Evolutionary conservation across 2,113 vertebrate species (phyloP), one percentile per base, ranked within the genome.

Genomic region (Pelobates fuscus): DNA sequence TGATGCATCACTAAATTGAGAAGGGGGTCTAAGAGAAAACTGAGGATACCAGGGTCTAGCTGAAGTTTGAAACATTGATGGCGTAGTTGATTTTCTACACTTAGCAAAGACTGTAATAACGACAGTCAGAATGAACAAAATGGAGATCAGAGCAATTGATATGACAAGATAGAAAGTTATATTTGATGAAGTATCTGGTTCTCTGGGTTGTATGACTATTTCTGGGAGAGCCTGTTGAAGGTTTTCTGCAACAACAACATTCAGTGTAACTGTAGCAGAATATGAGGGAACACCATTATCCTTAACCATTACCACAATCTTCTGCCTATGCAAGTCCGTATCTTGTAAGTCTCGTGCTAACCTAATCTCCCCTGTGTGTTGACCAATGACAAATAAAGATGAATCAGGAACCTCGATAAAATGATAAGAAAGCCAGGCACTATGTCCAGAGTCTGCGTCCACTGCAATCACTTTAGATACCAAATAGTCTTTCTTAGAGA

Each of bases 361-460:
- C 78, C 73, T 77, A 49, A 83, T 81, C 64, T 84, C 79, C 0
- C 83, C 82, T 0, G 82, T 85, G 76, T 86, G 80, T 72, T 80
- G 75, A 0, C 84, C 82, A 63, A 86, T 80, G 0, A 26, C 0
- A 62, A 86, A 84, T 4, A 85, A 81, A 0, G 81, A 80, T 0
- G 84, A 79, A 2, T 86, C 85, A 0, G 82, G 84, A 63, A 81
- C 78, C 60, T 80, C 81, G 21, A 84, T 61, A 24, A 86, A 74
- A 8, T 30, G 78, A 43, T 85, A 84, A 66, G 80, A 83, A 37
- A 85, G 75, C 77, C 84, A 83, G 52, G 81, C 79, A 0, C 82
- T 86, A 81, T 86, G 82, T 0, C 85, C 84, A 0, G 85, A 84
- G 67, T 87, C 84, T 52, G 54, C 59, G 80, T 87, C 85, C 43